Percentiles rank a stretch among this genome's conserved stretches.
Conservation (phyloP, 2,113 vertebrate genomes). For the Aspiorhynchus laticeps region DNA sequence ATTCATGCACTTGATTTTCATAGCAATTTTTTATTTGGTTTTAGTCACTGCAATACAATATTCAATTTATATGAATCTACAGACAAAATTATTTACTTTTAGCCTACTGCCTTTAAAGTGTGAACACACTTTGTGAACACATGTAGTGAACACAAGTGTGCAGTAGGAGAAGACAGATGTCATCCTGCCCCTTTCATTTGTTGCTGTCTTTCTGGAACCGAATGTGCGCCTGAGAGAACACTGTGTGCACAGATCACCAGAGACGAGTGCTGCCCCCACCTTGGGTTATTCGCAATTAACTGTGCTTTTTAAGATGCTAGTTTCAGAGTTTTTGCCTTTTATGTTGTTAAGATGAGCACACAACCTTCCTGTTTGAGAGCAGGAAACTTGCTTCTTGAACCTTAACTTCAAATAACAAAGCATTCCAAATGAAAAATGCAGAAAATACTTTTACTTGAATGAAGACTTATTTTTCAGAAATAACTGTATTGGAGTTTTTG, state of each 20-base stretch:
- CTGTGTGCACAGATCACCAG: background rate
- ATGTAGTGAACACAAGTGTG: background rate
- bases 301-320: slow-evolving; percentile 1
- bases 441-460: background rate
- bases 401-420: background rate
- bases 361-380: background rate
- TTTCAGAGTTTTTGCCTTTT: background rate
- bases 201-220: background rate
- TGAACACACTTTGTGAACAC: too few species aligned
- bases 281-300: background rate
- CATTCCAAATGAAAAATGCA: background rate
- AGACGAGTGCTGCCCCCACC: background rate
- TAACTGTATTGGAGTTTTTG: too few species aligned
- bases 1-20: background rate
- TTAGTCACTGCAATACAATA: background rate
- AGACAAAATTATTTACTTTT: background rate
- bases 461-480: too few species aligned
- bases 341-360: background rate
- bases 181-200: slow-evolving; percentile 20
- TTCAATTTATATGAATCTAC: background rate
- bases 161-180: background rate
- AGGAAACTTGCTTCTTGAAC: background rate
- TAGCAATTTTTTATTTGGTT: background rate
- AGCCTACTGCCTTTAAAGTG: background rate
- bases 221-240: background rate